These are phyloP conservation scores for Montipora capitata DNA, from an alignment of 92 coral and sea anemone genomes.

Conservation along the genomic window DNA sequence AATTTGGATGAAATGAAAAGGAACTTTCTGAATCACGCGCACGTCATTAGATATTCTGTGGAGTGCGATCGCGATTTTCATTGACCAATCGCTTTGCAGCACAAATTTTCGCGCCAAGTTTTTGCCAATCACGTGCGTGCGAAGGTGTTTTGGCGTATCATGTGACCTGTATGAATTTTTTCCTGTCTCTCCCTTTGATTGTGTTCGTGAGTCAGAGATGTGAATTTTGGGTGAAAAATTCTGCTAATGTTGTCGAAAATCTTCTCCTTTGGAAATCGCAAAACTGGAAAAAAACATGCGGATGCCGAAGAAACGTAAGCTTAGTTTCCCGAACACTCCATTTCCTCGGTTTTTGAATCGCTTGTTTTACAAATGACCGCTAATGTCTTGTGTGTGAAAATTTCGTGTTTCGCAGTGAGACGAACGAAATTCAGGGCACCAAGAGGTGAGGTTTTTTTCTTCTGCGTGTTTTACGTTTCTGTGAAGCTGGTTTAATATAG, in stretches of 20 bases:
- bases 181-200: conserved; percentile 23
- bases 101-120: conserved; percentile 83
- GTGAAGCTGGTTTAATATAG: not conserved
- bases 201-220: conserved; percentile 51
- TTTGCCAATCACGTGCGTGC: conserved; percentile 79
- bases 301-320: conserved; percentile 83
- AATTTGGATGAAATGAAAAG: conserved; percentile 19
- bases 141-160: conserved; percentile 78
- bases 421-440: conserved; percentile 22
- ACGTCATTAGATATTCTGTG: conserved; percentile 52
- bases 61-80: conserved; percentile 20
- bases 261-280: conserved; percentile 91
- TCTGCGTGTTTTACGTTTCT: not conserved
- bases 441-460: conserved; percentile 3
- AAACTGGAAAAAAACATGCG: conserved; percentile 78
- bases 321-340: not conserved
- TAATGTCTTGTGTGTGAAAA: conserved; percentile 14
- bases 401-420: conserved; percentile 33
- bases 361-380: not conserved
- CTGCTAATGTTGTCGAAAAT: conserved; percentile 90
- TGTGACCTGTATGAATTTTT: conserved; percentile 70
- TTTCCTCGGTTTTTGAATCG: not conserved
- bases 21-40: conserved; percentile 82
- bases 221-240: conserved; percentile 8
- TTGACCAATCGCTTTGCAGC: conserved; percentile 81